A percentile compares a stretch with the other conserved stretches of the same genome.
Evolutionary conservation across 2,888 invertebrate species (phyloP).

Genomic region (Melanargia galathea): DNA sequence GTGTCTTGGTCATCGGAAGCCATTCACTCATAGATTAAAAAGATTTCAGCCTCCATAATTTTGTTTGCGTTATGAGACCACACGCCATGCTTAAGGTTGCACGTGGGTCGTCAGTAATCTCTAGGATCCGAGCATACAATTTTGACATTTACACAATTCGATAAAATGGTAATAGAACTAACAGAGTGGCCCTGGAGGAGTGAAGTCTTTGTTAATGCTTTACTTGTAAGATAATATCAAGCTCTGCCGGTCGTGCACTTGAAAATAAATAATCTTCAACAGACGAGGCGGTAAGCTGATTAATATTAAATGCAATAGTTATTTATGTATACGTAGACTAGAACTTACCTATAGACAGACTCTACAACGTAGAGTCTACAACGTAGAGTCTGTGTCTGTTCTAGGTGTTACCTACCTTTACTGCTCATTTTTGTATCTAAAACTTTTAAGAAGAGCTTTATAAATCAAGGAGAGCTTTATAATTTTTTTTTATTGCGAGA

Average conservation of each 20-base stretch:
- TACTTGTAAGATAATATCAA: constrained; percentile 6
- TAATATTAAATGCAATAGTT: neutral
- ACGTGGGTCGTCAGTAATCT: constrained; percentile 35
- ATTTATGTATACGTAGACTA: constrained; percentile 3
- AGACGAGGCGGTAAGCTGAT: constrained; percentile 3
- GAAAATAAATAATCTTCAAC: constrained; percentile 13
- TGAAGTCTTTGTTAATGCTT: constrained; percentile 16
- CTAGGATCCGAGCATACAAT: constrained; percentile 25
- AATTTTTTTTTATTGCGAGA: too few species aligned
- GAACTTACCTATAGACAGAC: neutral
- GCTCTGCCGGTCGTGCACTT: neutral
- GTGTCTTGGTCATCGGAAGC: constrained; percentile 66
- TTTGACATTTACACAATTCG: constrained; percentile 32
- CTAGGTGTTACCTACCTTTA: too few species aligned
- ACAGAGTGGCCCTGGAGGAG: constrained; percentile 17
- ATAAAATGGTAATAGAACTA: constrained; percentile 28
- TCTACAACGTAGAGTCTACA: neutral
- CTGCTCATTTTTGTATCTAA: too few species aligned
- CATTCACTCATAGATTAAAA: constrained; percentile 45
- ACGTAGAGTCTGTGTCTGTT: too few species aligned
- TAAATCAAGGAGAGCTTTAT: neutral
- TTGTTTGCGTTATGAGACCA: constrained; percentile 35
- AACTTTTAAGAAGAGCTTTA: too few species aligned
- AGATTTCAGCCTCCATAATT: constrained; percentile 37
- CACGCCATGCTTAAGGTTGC: constrained; percentile 31